phyloP scores from a whole-genome alignment of 2,888 invertebrate species.

The Scaptomyza caliginosa region DNA sequence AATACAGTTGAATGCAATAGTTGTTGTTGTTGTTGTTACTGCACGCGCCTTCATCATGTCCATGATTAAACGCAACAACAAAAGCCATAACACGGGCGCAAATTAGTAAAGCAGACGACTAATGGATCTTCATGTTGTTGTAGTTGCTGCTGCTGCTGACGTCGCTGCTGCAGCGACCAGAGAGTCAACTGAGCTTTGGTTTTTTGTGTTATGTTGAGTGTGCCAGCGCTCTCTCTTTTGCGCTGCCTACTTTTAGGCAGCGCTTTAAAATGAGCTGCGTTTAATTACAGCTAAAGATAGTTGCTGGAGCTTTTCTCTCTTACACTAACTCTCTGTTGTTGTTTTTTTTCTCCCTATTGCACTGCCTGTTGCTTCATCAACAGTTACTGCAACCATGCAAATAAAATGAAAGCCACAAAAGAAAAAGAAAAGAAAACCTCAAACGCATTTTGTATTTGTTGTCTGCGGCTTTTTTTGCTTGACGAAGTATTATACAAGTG shows the following conservation, averaged over 20 bases:
- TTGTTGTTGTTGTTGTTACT: constrained; percentile 27
- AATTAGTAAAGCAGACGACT: constrained; percentile 37
- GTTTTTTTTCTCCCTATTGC: neutral
- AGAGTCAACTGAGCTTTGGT: constrained; percentile 3
- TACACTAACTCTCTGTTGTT: neutral
- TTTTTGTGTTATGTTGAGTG: neutral
- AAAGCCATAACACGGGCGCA: constrained; percentile 22
- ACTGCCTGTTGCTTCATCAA: constrained; percentile 55
- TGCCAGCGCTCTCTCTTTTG: neutral
- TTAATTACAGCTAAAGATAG: constrained; percentile 10
- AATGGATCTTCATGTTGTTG: constrained; percentile 22
- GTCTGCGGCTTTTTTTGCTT: constrained; percentile 45
- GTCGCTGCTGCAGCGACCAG: neutral
- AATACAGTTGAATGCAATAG: constrained; percentile 23
- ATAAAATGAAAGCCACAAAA: constrained; percentile 14
- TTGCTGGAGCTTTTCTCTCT: constrained; percentile 8
- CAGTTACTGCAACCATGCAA: constrained; percentile 13
- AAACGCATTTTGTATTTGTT: constrained; percentile 41
- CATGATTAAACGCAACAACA: constrained; percentile 12
- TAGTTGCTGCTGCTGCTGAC: neutral
- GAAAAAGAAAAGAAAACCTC: constrained; percentile 40
- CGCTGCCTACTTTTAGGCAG: constrained; percentile 68
- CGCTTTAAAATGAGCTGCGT: neutral
- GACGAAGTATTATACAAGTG: constrained; percentile 53
- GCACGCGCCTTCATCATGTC: constrained; percentile 27